Conservation (phyloP, 2,113 vertebrate species). For the Hiodon tergisus region DNA sequence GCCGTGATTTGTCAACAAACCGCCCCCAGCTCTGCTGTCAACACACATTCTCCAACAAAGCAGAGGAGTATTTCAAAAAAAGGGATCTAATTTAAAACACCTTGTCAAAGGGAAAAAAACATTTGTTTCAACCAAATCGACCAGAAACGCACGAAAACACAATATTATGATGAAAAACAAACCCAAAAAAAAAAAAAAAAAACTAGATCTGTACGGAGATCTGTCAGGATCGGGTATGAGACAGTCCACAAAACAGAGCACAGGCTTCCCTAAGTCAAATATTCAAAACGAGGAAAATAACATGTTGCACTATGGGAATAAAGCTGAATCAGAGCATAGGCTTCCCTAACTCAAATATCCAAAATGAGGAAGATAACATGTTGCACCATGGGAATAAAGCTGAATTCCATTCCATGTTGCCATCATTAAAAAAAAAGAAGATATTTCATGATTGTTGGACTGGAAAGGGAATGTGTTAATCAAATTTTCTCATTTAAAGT, state of each 20-base stretch:
- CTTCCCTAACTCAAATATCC: background rate
- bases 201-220: background rate
- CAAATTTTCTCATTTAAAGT: no score
- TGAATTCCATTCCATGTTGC: no score
- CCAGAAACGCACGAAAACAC: no score
- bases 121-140: no score
- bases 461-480: no score
- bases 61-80: background rate
- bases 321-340: constrained; percentile 3
- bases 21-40: background rate
- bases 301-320: constrained; percentile 9
- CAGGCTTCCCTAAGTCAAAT: constrained; percentile 27
- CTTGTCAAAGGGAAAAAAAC: no score
- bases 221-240: constrained; percentile 3
- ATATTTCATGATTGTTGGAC: no score
- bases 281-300: constrained; percentile 21
- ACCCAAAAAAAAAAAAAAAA: constrained; percentile 22
- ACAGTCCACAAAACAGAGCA: constrained; percentile 34
- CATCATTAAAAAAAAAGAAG: no score
- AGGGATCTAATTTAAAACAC: no score
- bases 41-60: constrained; percentile 16
- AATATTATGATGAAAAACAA: background rate
- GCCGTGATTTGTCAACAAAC: constrained; percentile 44
- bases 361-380: background rate
- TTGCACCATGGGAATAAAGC: background rate